Evolutionary conservation across 2,113 vertebrate species (phyloP), one percentile per base, ranked within the genome.

Genomic region (Apus apus): DNA sequence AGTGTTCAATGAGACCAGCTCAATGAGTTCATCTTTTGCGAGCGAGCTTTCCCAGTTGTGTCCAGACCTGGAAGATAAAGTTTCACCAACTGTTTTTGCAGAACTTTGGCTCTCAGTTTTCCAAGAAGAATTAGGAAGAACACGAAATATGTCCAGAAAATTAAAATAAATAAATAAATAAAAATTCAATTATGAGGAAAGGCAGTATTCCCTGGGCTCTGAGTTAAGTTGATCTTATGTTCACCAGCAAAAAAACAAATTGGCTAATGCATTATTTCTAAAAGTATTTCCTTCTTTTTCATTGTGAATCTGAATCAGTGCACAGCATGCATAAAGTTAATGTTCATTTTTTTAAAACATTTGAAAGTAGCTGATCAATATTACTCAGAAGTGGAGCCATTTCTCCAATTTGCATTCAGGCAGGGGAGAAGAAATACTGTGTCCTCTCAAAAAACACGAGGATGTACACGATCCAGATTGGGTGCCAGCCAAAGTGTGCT

Each of bases 401-500:
- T 89, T 93, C 61, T 89, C 32, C 40, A 88, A 40, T 32, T 79
- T 81, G 77, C 93, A 27, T 89, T 66, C 88, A 99, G 99, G n/a
- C 25, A 8, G 53, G 87, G 3, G 65, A 80, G 58, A 97, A 12
- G 9, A 98, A 53, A 71, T 97, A 89, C 36, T 99, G 99, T 9
- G 11, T 98, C 78, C 96, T 97, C 30, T 89, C 62, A 1, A 83
- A 90, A 21, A 96, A 94, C 90, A 93, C 97, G 27, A 97, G 95
- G 7, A 96, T 48, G 21, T 93, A 89, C 3, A 73, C 98, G 19
- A 17, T 97, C 36, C 89, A 88, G 46, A 57, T 98, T 0, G 99
- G 99, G 46, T 99, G 99, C 97, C 92, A 61, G 73, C 32, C 88
- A 11, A 92, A 50, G 29, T 99, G 99, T 77, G 85, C 94, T 7